phyloP scores from a whole-genome alignment of 2,797 vertebrate genomes.

The Pseudochirops corinnae region DNA sequence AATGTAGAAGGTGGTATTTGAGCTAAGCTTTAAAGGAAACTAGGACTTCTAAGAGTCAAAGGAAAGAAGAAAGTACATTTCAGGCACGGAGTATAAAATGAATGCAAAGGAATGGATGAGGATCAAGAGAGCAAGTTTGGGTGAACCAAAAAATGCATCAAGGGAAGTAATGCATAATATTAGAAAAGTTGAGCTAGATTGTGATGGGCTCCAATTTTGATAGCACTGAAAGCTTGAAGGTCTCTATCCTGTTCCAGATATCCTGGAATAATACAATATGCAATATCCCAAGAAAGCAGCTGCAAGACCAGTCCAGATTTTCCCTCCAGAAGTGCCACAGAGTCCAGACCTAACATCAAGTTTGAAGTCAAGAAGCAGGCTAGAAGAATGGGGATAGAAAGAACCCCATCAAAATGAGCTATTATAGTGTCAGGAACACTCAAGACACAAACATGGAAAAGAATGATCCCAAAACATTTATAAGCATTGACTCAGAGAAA shows the following conservation, averaged over 20 bases:
- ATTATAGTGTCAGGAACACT: background rate
- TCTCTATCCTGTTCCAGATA: background rate
- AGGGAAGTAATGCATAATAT: background rate
- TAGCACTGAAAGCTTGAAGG: background rate
- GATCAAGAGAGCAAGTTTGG: no score
- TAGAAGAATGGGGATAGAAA: background rate
- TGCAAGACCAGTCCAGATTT: background rate
- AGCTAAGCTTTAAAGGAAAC: no score
- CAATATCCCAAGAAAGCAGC: background rate
- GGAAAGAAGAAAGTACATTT: no score
- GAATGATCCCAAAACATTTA: background rate
- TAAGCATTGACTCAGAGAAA: background rate
- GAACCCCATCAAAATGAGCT: background rate
- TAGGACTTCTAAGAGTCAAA: no score
- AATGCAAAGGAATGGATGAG: no score
- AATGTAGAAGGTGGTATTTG: no score
- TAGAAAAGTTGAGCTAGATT: background rate
- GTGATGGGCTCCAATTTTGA: background rate
- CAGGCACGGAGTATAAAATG: no score
- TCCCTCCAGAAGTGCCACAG: background rate
- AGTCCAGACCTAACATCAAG: background rate
- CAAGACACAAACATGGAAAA: background rate
- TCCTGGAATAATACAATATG: background rate
- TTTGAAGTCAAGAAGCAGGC: background rate
- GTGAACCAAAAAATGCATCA: no score